Conservation (phyloP, 2,797 vertebrate species). For the Synaphobranchus kaupii region DNA sequence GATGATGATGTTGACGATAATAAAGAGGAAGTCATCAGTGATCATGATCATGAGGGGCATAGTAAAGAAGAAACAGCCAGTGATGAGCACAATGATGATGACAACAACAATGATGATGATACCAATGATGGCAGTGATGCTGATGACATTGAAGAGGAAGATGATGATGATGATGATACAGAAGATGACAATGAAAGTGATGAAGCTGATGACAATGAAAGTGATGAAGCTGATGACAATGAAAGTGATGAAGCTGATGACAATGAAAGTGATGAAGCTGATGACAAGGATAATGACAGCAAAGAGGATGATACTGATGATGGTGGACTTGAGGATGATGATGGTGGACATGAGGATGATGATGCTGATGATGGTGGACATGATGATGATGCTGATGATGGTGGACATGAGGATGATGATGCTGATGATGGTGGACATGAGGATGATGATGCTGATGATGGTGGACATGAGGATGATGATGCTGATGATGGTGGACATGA, state of each 20-base stretch:
- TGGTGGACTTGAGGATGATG: slow-evolving; percentile 36
- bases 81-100: background rate
- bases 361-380: slow-evolving; percentile 45
- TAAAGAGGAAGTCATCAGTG: slow-evolving; percentile 47
- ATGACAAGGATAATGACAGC: background rate
- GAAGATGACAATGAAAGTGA: slow-evolving; percentile 6
- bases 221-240: background rate
- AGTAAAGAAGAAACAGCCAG: background rate
- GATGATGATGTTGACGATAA: background rate
- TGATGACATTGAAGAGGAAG: slow-evolving; percentile 12
- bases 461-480: slow-evolving; percentile 34
- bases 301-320: background rate
- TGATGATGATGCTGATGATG: slow-evolving; percentile 34
- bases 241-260: background rate
- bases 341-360: slow-evolving; percentile 37
- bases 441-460: slow-evolving; percentile 45
- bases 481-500: slow-evolving; percentile 15
- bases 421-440: slow-evolving; percentile 33
- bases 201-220: background rate
- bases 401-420: slow-evolving; percentile 21
- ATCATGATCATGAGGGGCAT: slow-evolving; percentile 7
- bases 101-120: slow-evolving; percentile 45
- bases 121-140: slow-evolving; percentile 30
- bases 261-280: slow-evolving; percentile 18
- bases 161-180: slow-evolving; percentile 14